A percentile compares a stretch with the other conserved stretches of the same genome.
Conservation (phyloP, 2,888 invertebrate species). For the Agrypnus murinus region DNA sequence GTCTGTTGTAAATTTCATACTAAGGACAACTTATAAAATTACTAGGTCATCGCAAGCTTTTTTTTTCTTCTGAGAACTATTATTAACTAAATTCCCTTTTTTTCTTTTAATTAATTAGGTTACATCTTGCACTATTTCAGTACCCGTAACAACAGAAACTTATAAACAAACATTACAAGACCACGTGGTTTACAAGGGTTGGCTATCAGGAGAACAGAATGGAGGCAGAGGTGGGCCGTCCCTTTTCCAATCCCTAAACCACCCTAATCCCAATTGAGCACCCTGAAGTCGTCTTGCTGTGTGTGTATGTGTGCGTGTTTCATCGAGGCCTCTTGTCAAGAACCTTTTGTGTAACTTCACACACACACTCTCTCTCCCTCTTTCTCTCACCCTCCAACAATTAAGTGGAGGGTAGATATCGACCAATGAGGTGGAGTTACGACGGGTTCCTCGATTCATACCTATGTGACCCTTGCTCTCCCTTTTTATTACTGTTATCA, state of each 20-base stretch:
- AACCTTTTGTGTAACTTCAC: slow-evolving; percentile 28
- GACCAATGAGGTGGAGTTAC: slow-evolving; percentile 54
- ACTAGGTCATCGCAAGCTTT: too few relatives aligned
- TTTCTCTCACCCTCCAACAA: slow-evolving; percentile 52
- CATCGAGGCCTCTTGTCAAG: slow-evolving; percentile 43
- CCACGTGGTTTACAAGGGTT: slow-evolving; percentile 64
- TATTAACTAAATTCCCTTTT: too few relatives aligned
- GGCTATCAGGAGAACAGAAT: slow-evolving; percentile 62
- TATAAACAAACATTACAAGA: slow-evolving; percentile 48
- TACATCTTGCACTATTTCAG: too few relatives aligned
- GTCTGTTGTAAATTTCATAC: too few relatives aligned
- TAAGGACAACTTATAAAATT: too few relatives aligned
- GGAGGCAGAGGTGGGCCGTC: slow-evolving; percentile 59
- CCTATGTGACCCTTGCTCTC: slow-evolving; percentile 39
- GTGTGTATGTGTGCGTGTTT: too few relatives aligned
- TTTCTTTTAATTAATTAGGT: too few relatives aligned
- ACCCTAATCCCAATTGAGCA: slow-evolving; percentile 47
- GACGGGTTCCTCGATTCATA: slow-evolving; percentile 27
- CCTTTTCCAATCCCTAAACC: slow-evolving; percentile 41
- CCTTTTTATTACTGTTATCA: slow-evolving; percentile 1
- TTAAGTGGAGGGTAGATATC: slow-evolving; percentile 52
- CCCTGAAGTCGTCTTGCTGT: too few relatives aligned
- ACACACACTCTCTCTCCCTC: not conserved
- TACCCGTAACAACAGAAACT: too few relatives aligned
- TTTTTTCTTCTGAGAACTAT: too few relatives aligned